Evolutionary conservation across 2,888 invertebrate genomes (phyloP), one percentile per base, ranked within the genome.

Genomic region (Cryptophagus acutangulus): DNA sequence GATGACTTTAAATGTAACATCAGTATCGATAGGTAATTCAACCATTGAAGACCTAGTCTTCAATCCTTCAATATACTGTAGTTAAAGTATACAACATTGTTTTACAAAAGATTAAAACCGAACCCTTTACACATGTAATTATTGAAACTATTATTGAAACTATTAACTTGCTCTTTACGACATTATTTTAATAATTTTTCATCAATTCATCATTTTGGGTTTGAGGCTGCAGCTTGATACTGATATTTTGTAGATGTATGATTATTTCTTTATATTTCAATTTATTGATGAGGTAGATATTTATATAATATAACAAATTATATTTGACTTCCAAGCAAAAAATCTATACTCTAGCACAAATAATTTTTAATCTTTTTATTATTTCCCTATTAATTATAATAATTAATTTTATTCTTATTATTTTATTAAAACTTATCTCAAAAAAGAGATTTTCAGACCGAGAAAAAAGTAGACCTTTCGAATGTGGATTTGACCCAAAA

Each of bases 301-400:
- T 76, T 77, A 76, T 77, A 76, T 78, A 81, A 72, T 79, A 79
- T 78, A 80, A 72, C 61, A 65, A n/a, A 79, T 75, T 81, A 81
- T 77, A 75, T 74, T 76, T 81, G 74, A 79, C 69, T 81, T 81
- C 80, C 80, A 81, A 81, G 80, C 74, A 80, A 77, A 76, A 74
- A 67, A 76, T 72, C 74, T 78, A 74, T 75, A 76, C 75, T 74
- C 79, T 77, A 77, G 58, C 57, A 48, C 46, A 33, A 43, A 41
- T 54, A 31, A 63, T 71, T 29, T 58, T 14, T 10, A 33, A n/a
- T n/a, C n/a, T n/a, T n/a, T n/a, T n/a, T n/a, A n/a, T n/a, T n/a
- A n/a, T n/a, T n/a, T n/a, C n/a, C n/a, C n/a, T n/a, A n/a, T n/a
- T n/a, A n/a, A n/a, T n/a, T n/a, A n/a, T n/a, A n/a, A n/a, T n/a